These are phyloP conservation scores for Danio choprae DNA, from an alignment of 2,797 vertebrate genomes.

Conservation along the genomic window DNA sequence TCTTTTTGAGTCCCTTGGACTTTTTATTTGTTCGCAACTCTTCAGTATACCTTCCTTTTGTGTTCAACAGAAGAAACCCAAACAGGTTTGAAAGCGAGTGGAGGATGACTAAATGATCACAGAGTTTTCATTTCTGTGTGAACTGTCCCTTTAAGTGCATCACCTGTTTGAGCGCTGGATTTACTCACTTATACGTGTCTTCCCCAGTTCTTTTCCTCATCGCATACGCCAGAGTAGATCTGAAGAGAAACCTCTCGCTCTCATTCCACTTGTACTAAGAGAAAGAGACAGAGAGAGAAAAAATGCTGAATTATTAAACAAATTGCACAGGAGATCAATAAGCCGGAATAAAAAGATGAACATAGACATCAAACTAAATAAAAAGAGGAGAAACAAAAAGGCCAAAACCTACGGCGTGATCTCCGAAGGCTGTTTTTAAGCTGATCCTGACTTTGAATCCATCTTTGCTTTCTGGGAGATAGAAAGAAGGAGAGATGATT, in stretches of 20 bases:
- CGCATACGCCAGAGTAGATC: constrained; percentile 87
- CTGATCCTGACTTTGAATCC: constrained; percentile 92
- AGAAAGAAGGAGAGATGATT: neutral
- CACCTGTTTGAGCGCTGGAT: neutral
- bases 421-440: constrained; percentile 87
- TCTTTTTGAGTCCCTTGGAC: no score
- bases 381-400: constrained; percentile 17
- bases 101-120: no score
- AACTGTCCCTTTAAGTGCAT: constrained; percentile 12
- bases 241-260: constrained; percentile 91
- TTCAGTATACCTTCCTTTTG: no score
- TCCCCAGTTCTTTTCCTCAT: constrained; percentile 80
- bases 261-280: constrained; percentile 90
- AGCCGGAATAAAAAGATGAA: neutral
- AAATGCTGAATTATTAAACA: neutral
- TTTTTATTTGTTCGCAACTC: no score
- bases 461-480: constrained; percentile 64
- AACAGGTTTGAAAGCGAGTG: no score
- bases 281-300: neutral
- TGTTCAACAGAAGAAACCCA: no score
- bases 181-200: constrained; percentile 83
- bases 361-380: neutral
- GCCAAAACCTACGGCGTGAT: constrained; percentile 88
- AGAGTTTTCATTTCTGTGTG: no score
- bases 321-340: neutral